Base-by-base conservation (phyloP, 2,888 invertebrate genomes). In the Charanyca ferruginea region DNA sequence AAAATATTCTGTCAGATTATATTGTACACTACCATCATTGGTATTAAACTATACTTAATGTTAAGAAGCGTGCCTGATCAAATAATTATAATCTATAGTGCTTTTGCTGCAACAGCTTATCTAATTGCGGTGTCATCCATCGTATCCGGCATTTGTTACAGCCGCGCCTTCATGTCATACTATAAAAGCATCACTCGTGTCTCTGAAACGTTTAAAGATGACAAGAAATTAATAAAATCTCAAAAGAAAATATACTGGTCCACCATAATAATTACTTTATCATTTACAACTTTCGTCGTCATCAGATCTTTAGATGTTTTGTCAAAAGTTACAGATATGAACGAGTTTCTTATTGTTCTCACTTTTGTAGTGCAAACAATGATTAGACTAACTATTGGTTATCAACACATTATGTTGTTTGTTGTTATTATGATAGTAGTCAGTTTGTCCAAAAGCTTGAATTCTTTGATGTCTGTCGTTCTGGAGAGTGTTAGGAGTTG, bases 361-460 rank as follows among this genome's bases (percentile, higher is more conserved):
- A 16, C 22, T 51, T 58, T 58, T 35, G 18, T 2, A 3, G n/a
- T 13, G 9, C 20, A 44, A 44, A 32, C 18, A 7, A 23, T 25
- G 1, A 13, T 13, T 8, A 25, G 54, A 13, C 1, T 41, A 2
- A 54, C 13, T 8, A 13, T 42, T 7, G 3, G n/a, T 2, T 5
- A 22, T 8, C 42, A 52, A 11, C 42, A 60, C 11, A 3, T 53
- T 0, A 22, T 53, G 5, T 22, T 60, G 13, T 52, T 13, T 18
- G n/a, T 22, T 32, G 11, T 42, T n/a, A 25, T 69, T 22, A 58
- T 69, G 32, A n/a, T 65, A n/a, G 32, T 66, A 4, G 66, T 38
- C 23, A 2, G 13, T n/a, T 41, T 41, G 28, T 47, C 22, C 3
- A 48, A 47, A 54, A 45, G 66, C 13, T 66, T 47, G 25, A 47